A percentile compares a stretch with the other conserved stretches of the same genome.
Evolutionary conservation across 2,797 vertebrate genomes (phyloP).

Genomic region (Parauchenoglanis punctatus): DNA sequence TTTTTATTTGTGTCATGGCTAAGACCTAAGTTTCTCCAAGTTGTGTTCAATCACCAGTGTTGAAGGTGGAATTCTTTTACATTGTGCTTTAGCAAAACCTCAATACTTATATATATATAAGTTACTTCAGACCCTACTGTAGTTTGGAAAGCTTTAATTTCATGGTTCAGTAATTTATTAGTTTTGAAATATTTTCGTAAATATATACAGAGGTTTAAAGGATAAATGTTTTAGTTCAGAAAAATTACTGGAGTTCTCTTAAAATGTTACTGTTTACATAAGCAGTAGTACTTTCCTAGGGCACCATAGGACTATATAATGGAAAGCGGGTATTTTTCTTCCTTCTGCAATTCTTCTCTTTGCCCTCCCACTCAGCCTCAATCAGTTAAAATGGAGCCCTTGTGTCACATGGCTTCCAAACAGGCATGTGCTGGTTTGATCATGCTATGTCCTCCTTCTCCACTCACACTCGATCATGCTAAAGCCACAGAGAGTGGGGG

Average conservation of each 20-base stretch:
- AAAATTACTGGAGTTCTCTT: background rate
- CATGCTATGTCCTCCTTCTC: slow-evolving; percentile 54
- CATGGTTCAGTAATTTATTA: background rate
- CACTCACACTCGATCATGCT: slow-evolving; percentile 47
- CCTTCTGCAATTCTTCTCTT: slow-evolving; percentile 27
- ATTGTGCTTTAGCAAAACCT: background rate
- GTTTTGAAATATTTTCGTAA: background rate
- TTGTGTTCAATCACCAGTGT: background rate
- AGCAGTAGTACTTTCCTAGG: background rate
- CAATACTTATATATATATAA: background rate
- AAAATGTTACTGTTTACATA: background rate
- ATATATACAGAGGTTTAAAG: background rate
- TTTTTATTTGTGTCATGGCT: background rate
- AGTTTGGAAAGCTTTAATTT: background rate
- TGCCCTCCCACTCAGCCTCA: slow-evolving; percentile 54
- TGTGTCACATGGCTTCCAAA: slow-evolving; percentile 75
- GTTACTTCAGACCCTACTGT: background rate
- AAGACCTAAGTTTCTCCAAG: background rate
- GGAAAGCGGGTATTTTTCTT: slow-evolving; percentile 37
- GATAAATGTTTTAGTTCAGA: background rate
- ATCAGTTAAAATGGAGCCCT: slow-evolving; percentile 78
- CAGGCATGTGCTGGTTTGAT: slow-evolving; percentile 70
- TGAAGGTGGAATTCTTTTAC: background rate
- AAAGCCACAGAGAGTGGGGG: slow-evolving; percentile 48
- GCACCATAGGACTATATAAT: background rate